Base-by-base conservation (phyloP, 2,797 vertebrate species). In the Lagodon rhomboides region DNA sequence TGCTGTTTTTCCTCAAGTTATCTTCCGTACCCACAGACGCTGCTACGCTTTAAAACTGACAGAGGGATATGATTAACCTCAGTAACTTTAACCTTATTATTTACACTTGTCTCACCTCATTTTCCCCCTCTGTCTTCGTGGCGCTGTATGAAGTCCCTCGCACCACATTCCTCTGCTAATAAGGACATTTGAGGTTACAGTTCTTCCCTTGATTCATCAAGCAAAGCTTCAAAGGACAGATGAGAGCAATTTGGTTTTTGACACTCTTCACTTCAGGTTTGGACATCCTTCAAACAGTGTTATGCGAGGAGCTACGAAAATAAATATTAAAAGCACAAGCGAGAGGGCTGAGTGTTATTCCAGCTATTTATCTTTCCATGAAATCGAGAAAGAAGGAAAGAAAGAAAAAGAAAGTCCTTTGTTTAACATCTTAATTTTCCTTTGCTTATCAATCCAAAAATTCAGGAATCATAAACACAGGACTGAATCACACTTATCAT, bases 111-210 rank as follows among this genome's bases (percentile, higher is more conserved):
- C 38, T 68, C 43, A 46, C 58, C 43, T 63, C 44, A 12, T 56
- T 70, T 77, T 38, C 46, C 46, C 46, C 49, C 27, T 60, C 63
- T 11, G 44, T 68, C 79, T 66, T 72, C 69, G 44, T 55, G 62
- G 80, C 80, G 63, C 80, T 7, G 38, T 18, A 60, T 41, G 41
- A 60, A 80, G 77, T 59, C 70, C 25, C 74, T 75, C 41, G 0
- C 69, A 70, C 51, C 68, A 71, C 91, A 92, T 93, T 93, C 91
- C 85, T 91, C 67, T 5, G 47, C 73, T 89, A 90, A 92, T 83
- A 68, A 80, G 77, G 74, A 82, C 72, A 65, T 53, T 78, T 22
- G 56, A 77, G 66, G 63, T 75, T 56, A 55, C 53, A 74, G 25
- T 51, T 59, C 62, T 73, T 74, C 60, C 15, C 64, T 68, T 38